These are phyloP conservation scores for Rhynchophorus ferrugineus DNA, from an alignment of 1,140 invertebrate genomes.

Conservation along the genomic window DNA sequence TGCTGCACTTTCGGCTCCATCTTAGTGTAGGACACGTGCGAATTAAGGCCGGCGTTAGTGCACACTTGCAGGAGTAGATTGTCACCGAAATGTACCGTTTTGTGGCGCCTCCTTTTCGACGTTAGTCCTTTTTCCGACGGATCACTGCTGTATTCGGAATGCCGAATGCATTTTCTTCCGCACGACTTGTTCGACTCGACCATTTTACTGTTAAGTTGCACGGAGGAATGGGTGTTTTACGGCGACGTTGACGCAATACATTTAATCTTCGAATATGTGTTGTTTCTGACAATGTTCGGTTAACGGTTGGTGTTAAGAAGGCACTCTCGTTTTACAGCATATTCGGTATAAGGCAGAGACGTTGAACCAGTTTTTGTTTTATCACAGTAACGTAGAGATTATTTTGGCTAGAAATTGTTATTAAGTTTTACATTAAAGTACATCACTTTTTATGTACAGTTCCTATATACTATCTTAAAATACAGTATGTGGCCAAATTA, in stretches of 20 bases:
- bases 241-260: slow-evolving; percentile 1
- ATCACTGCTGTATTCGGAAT: slow-evolving; percentile 30
- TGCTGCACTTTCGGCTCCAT: slow-evolving; percentile 68
- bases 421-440: no score
- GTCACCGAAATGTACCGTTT: slow-evolving; percentile 68
- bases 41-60: slow-evolving; percentile 45
- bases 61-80: slow-evolving; percentile 61
- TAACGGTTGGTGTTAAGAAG: not conserved
- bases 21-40: slow-evolving; percentile 37
- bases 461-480: no score
- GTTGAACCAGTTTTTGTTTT: slow-evolving; percentile 17
- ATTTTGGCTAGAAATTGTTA: not conserved
- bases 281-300: not conserved
- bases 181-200: slow-evolving; percentile 37
- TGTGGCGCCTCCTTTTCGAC: slow-evolving; percentile 55
- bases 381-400: slow-evolving; percentile 33
- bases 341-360: not conserved
- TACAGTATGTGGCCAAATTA: no score
- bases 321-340: not conserved
- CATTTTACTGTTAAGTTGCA: no score
- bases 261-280: not conserved
- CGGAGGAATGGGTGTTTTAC: not conserved
- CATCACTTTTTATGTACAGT: no score
- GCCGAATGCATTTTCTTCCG: slow-evolving; percentile 29
- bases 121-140: slow-evolving; percentile 30